Evolutionary conservation across 2,113 vertebrate genomes (phyloP), one percentile per base, ranked within the genome.

Genomic region (Gymnorhina tibicen): DNA sequence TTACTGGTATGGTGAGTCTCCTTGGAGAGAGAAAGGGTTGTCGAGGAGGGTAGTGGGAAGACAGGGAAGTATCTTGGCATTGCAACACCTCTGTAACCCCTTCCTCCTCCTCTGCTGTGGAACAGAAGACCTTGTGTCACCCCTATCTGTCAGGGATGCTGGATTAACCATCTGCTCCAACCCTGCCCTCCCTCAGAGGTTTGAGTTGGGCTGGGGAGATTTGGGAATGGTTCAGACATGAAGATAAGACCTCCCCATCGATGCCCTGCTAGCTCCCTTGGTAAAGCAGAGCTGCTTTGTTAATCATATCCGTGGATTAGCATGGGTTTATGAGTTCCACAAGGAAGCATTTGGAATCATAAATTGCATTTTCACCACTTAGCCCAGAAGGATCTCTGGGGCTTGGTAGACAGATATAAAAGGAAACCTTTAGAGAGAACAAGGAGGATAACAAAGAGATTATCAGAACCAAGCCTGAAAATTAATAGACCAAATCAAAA

Each of bases 401-500:
- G 56, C 47, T 91, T 77, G 22, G 55, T 35, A 86, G 89, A 32
- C 68, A 64, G 47, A 79, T 50, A 77, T 70, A 90, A 94, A 94
- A 94, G 44, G 58, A 96, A 96, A 87, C 58, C 70, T 89, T 96
- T 47, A 75, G 80, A 85, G 87, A 94, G 79, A 91, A 69, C 66
- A 89, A 92, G 50, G 5, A 9, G 76, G 39, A 94, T 94, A 94
- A 91, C 62, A 85, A 89, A 89, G 53, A 93, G 76, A 74, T 92
- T 85, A 93, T 90, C 89, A 49, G 44, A 92, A 79, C 30, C 55
- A 68, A 89, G 53, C 52, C 68, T 75, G 89, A 88, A 85, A 89
- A 92, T 93, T 92, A 94, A 93, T 95, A 88, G 62, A 91, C 64
- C 78, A 87, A 94, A 91, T 87, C n/a, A 95, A 90, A 96, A 96